Conservation (phyloP, 2,113 vertebrate species). For the Spea bombifrons region DNA sequence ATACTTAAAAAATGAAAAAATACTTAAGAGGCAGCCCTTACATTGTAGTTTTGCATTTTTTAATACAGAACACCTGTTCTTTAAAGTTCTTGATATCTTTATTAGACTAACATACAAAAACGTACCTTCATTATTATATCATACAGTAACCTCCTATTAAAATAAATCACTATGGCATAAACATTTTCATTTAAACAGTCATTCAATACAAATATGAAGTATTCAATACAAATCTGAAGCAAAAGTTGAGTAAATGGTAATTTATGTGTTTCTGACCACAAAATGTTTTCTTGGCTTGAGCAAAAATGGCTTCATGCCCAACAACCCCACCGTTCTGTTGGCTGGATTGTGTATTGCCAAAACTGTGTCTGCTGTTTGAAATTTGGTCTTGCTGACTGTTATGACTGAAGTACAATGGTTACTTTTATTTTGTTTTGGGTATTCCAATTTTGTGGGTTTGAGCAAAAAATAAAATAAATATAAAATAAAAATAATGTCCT, state of each 20-base stretch:
- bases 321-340: not conserved
- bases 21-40: too few species aligned
- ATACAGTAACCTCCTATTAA: too few species aligned
- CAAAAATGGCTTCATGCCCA: not conserved
- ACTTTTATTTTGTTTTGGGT: slow-evolving; percentile 6
- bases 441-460: slow-evolving; percentile 9
- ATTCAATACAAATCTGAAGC: not conserved
- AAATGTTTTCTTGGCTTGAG: slow-evolving; percentile 4
- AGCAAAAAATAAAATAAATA: not conserved
- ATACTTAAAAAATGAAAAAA: too few species aligned
- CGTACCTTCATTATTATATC: too few species aligned
- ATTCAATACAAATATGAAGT: not conserved
- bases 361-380: not conserved
- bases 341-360: not conserved
- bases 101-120: too few species aligned
- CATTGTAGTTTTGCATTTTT: too few species aligned
- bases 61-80: too few species aligned
- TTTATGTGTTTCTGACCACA: not conserved
- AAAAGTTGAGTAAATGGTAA: not conserved
- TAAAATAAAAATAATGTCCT: not conserved
- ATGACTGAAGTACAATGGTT: slow-evolving; percentile 2
- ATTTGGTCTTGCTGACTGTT: not conserved
- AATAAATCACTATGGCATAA: too few species aligned
- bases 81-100: too few species aligned
- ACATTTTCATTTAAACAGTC: too few species aligned